phyloP scores from a whole-genome alignment of 2,113 vertebrate genomes.

The Carassius auratus region DNA sequence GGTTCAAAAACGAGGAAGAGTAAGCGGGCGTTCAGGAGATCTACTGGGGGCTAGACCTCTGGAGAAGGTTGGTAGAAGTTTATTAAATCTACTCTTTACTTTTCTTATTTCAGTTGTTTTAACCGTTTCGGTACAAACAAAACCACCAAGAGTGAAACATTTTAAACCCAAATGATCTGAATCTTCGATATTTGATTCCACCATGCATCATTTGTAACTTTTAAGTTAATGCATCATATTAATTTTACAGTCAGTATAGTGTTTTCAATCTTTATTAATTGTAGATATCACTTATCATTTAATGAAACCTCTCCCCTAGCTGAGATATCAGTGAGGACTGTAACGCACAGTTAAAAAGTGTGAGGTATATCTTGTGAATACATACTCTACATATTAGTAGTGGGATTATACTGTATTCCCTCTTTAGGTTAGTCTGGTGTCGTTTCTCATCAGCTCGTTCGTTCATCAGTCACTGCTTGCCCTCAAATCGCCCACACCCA shows the following conservation, averaged over 20 bases:
- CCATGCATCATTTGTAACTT: not conserved
- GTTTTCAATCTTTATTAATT: not conserved
- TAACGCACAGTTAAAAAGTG: conserved; percentile 16
- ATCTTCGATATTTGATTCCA: not conserved
- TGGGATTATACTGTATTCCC: conserved; percentile 38
- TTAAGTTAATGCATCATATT: not conserved
- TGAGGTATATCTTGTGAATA: conserved; percentile 26
- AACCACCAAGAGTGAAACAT: not conserved
- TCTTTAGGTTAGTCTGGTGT: conserved; percentile 54
- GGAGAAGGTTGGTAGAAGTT: conserved; percentile 68
- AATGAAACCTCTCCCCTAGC: not conserved
- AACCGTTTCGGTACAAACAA: not conserved
- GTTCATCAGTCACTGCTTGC: conserved; percentile 65
- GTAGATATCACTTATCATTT: not conserved
- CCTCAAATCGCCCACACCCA: conserved; percentile 58
- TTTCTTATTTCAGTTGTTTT: not conserved
- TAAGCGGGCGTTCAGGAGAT: conserved; percentile 64
- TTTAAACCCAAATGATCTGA: not conserved
- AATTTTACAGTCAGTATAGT: not conserved
- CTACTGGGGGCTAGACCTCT: conserved; percentile 55
- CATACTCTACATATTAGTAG: not conserved
- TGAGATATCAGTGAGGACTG: not conserved
- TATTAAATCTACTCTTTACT: not conserved
- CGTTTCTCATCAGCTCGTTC: conserved; percentile 67
- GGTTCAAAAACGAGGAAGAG: conserved; percentile 52